A percentile compares a stretch with the other conserved stretches of the same genome.
phyloP scores from a whole-genome alignment of 2,113 vertebrate species.

The Prochilodus magdalenae region DNA sequence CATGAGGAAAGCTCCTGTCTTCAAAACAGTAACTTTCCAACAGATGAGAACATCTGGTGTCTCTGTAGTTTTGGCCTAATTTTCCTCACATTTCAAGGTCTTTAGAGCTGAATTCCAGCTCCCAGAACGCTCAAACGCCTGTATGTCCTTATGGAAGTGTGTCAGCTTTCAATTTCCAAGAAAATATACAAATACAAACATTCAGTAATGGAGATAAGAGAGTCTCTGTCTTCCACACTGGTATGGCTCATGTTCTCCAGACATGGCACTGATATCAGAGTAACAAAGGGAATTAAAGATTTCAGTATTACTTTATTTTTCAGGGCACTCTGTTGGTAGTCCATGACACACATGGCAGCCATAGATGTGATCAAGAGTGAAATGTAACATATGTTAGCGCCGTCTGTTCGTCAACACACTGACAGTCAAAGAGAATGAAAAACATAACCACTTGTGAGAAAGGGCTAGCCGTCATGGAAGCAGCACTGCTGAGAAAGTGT shows the following conservation, averaged over 20 bases:
- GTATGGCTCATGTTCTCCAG: too few relatives aligned
- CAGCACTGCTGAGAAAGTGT: constrained; percentile 12
- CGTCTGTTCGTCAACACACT: constrained; percentile 38
- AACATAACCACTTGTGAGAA: constrained; percentile 37
- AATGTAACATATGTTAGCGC: constrained; percentile 42
- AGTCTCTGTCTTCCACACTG: background rate
- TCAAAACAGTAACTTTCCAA: background rate
- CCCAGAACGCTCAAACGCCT: background rate
- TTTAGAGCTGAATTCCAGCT: background rate
- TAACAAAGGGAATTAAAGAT: constrained; percentile 7
- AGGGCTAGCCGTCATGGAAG: background rate
- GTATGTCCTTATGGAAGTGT: background rate
- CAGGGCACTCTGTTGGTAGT: background rate
- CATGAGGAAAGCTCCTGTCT: background rate
- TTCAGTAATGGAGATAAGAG: constrained; percentile 1
- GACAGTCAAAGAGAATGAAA: constrained; percentile 30
- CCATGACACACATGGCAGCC: constrained; percentile 32
- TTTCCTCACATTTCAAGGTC: background rate
- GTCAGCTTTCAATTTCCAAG: background rate
- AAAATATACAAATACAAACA: background rate
- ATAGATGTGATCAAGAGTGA: constrained; percentile 36
- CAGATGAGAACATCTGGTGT: background rate
- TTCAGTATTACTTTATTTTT: constrained; percentile 11
- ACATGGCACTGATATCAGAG: background rate
- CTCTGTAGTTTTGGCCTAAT: background rate